phyloP scores from a whole-genome alignment of 2,888 invertebrate species.

The Patella depressa region DNA sequence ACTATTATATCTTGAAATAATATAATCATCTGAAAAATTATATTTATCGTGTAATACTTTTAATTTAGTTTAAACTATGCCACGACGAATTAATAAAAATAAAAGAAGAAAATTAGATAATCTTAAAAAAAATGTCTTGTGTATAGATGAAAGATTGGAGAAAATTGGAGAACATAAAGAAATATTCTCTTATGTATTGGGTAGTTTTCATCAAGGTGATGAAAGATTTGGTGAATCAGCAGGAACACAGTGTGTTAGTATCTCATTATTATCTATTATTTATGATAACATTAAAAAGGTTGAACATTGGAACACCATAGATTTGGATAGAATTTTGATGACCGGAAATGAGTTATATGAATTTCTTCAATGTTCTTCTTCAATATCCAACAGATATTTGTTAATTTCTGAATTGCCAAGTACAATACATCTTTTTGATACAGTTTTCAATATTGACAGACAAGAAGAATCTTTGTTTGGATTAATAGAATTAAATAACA shows the following conservation, averaged over 20 bases:
- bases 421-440: not conserved
- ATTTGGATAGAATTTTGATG: not conserved
- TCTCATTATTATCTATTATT: not conserved
- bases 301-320: not conserved
- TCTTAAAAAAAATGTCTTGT: too few relatives aligned
- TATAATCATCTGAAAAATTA: too few relatives aligned
- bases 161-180: too few relatives aligned
- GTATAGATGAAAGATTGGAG: too few relatives aligned
- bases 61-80: too few relatives aligned
- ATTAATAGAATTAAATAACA: not conserved
- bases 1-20: too few relatives aligned
- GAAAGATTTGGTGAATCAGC: not conserved
- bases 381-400: not conserved
- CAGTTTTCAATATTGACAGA: not conserved
- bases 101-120: too few relatives aligned
- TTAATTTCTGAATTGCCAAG: not conserved
- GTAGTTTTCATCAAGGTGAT: not conserved
- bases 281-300: not conserved
- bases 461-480: not conserved
- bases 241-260: not conserved
- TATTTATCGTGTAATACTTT: too few relatives aligned
- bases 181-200: not conserved
- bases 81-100: too few relatives aligned
- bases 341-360: not conserved
- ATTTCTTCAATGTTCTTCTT: not conserved